These are phyloP conservation scores for Diploscapter pachys DNA, from an alignment of 1,140 invertebrate genomes.

Conservation along the genomic window DNA sequence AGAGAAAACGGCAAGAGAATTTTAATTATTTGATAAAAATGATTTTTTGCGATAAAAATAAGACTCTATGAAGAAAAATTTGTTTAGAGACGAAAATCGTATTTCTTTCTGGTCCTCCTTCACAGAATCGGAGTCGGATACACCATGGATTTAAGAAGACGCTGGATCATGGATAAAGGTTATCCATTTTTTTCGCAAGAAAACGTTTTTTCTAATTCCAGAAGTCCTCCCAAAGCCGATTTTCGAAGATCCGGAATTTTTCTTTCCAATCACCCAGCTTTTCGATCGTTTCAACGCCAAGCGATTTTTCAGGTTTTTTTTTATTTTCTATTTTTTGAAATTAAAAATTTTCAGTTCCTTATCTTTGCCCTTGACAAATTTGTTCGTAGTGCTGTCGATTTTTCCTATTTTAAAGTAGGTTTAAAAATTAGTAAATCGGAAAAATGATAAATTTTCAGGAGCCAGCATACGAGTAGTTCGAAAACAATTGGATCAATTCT, in stretches of 20 bases:
- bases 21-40: background rate
- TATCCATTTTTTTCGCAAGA: background rate
- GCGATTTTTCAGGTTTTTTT: background rate
- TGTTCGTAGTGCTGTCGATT: background rate
- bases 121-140: background rate
- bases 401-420: background rate
- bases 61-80: background rate
- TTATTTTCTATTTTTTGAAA: background rate
- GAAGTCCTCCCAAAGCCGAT: slow-evolving; percentile 6
- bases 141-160: background rate
- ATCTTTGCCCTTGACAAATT: too few species aligned
- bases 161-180: slow-evolving; percentile 11
- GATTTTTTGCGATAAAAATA: too few species aligned
- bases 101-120: background rate
- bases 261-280: background rate
- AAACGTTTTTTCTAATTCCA: background rate
- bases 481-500: too few species aligned
- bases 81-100: too few species aligned
- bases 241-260: background rate
- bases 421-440: background rate
- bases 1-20: background rate
- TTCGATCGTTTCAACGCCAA: background rate
- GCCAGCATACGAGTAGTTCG: too few species aligned
- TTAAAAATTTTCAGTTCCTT: background rate
- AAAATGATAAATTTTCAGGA: too few species aligned